Evolutionary conservation across 2,888 invertebrate genomes (phyloP).

Genomic region (Pyrochroa serraticornis): DNA sequence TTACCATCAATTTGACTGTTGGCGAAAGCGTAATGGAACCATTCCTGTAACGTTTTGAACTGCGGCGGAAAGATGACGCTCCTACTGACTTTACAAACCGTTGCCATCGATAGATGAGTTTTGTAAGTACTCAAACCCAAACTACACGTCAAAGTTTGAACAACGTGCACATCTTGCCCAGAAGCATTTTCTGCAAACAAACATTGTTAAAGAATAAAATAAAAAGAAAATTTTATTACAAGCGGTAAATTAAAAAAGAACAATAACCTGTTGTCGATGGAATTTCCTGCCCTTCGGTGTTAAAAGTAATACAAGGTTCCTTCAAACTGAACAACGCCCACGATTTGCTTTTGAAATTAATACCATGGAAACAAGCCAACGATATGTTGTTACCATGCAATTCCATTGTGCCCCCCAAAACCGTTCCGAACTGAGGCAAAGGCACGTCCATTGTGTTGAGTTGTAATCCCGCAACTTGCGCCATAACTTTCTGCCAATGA

Average conservation of each 20-base stretch:
- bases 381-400: conserved; percentile 89
- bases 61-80: conserved; percentile 94
- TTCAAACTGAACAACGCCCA: conserved; percentile 95
- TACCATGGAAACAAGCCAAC: conserved; percentile 95
- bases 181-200: conserved; percentile 41
- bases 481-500: conserved; percentile 92
- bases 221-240: background rate
- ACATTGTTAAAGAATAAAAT: conserved; percentile 31
- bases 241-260: background rate
- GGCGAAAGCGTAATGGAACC: conserved; percentile 97
- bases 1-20: conserved; percentile 93
- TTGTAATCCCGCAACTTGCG: conserved; percentile 80
- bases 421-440: conserved; percentile 75
- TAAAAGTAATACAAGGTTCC: conserved; percentile 91
- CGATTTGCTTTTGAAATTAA: conserved; percentile 93
- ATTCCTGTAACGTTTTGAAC: conserved; percentile 91
- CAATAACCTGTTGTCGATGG: conserved; percentile 68
- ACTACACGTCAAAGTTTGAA: conserved; percentile 89
- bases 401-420: conserved; percentile 88
- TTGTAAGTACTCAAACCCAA: conserved; percentile 76
- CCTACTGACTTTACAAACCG: conserved; percentile 89
- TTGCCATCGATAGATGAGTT: conserved; percentile 89
- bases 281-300: conserved; percentile 90
- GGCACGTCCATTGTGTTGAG: conserved; percentile 75
- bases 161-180: conserved; percentile 77